phyloP scores from a whole-genome alignment of 2,888 invertebrate species.

The Eupsilia transversa region DNA sequence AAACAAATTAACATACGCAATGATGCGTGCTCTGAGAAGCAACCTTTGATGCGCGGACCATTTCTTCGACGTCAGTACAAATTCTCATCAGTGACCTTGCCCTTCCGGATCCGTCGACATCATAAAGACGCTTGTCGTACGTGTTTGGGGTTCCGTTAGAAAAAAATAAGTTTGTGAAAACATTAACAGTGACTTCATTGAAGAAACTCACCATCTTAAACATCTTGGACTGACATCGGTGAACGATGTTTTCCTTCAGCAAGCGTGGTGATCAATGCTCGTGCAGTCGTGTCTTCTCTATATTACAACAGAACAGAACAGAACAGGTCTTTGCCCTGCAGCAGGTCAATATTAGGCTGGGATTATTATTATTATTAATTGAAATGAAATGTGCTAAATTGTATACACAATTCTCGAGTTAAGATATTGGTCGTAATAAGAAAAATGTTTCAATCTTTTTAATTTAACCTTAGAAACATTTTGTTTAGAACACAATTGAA shows the following conservation, averaged over 20 bases:
- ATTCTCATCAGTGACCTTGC: constrained; percentile 73
- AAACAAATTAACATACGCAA: constrained; percentile 56
- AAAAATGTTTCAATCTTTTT: background rate
- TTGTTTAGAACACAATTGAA: background rate
- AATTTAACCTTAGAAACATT: background rate
- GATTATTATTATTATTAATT: background rate
- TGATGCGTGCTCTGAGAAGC: constrained; percentile 50
- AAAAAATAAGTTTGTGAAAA: background rate
- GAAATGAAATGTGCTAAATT: background rate
- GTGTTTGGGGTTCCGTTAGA: constrained; percentile 63
- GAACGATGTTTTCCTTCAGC: no score
- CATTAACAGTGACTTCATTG: background rate
- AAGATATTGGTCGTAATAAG: background rate
- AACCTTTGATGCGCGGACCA: constrained; percentile 58
- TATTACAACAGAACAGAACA: no score
- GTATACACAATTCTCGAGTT: background rate
- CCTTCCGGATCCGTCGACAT: constrained; percentile 76
- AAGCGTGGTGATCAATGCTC: no score
- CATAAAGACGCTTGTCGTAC: constrained; percentile 70
- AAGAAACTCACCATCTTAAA: background rate
- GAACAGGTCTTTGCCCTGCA: no score
- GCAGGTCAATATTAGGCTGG: no score
- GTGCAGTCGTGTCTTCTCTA: no score
- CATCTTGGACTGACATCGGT: no score
- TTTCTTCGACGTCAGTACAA: constrained; percentile 62